phyloP scores from a whole-genome alignment of 2,888 invertebrate genomes.

The Blastobasis lacticolella region DNA sequence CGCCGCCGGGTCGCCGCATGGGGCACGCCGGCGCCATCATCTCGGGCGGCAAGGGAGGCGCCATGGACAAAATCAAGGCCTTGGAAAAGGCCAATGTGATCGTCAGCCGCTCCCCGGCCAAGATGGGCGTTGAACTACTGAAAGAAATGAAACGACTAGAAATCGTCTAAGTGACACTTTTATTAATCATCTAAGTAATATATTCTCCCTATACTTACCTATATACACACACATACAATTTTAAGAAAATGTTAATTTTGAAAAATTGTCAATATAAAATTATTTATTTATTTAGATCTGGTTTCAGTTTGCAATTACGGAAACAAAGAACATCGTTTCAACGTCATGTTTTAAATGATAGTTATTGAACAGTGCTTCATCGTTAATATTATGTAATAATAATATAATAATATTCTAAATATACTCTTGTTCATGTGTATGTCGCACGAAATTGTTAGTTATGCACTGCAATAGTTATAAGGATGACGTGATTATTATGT shows the following conservation, averaged over 20 bases:
- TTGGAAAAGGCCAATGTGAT: slow-evolving; percentile 94
- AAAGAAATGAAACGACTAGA: slow-evolving; percentile 92
- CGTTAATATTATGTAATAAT: no score
- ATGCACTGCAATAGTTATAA: slow-evolving; percentile 25
- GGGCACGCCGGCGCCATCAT: slow-evolving; percentile 99
- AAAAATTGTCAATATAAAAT: no score
- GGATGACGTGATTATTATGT: slow-evolving; percentile 16
- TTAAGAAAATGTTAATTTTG: no score
- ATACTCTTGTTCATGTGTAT: not conserved
- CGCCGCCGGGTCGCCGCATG: slow-evolving; percentile 98
- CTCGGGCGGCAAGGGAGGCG: slow-evolving; percentile 98
- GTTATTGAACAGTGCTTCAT: no score
- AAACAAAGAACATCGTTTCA: no score
- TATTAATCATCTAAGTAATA: slow-evolving; percentile 12
- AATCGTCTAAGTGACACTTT: slow-evolving; percentile 57
- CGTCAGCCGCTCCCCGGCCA: slow-evolving; percentile 96
- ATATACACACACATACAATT: not conserved
- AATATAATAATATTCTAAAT: not conserved
- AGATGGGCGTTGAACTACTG: slow-evolving; percentile 92
- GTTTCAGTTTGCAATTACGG: no score
- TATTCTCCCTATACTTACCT: no score
- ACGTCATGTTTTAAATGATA: no score
- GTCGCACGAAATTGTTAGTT: slow-evolving; percentile 33
- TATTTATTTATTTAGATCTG: no score
- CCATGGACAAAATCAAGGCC: slow-evolving; percentile 97